These are phyloP conservation scores for Leptopilina drosophilae DNA, from an alignment of 2,888 invertebrate species.

Conservation along the genomic window DNA sequence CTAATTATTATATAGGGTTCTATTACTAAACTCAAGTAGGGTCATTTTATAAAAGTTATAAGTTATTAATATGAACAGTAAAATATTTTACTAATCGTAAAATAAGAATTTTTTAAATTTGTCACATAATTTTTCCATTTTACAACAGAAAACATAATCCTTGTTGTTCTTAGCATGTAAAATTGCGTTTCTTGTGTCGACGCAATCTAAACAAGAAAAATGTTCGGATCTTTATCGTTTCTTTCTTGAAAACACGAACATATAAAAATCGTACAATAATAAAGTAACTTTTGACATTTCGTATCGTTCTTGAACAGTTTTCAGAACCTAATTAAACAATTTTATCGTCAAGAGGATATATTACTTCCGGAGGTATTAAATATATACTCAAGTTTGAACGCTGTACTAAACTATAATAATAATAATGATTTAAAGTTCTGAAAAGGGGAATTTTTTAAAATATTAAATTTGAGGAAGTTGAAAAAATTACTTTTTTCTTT, in stretches of 20 bases:
- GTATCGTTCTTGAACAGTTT: not conserved
- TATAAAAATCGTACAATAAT: not conserved
- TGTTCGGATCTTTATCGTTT: not conserved
- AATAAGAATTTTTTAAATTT: too few species aligned
- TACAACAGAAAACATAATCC: not conserved
- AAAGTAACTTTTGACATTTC: not conserved
- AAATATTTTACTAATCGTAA: too few species aligned
- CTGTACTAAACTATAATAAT: too few species aligned
- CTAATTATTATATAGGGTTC: too few species aligned
- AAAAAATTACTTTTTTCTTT: too few species aligned
- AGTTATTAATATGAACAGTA: too few species aligned
- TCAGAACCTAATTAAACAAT: not conserved
- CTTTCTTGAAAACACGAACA: not conserved
- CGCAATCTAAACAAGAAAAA: constrained; percentile 10
- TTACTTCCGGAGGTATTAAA: not conserved
- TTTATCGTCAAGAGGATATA: constrained; percentile 6
- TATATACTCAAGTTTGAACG: too few species aligned
- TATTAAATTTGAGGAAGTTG: too few species aligned
- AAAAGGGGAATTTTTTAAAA: too few species aligned
- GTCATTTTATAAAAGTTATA: too few species aligned
- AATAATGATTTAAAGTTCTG: too few species aligned
- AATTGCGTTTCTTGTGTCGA: not conserved
- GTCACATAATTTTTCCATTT: not conserved
- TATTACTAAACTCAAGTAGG: too few species aligned
- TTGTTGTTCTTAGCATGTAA: not conserved